These are phyloP conservation scores for Gorsachius magnificus DNA, from an alignment of 2,797 vertebrate species.

Conservation along the genomic window DNA sequence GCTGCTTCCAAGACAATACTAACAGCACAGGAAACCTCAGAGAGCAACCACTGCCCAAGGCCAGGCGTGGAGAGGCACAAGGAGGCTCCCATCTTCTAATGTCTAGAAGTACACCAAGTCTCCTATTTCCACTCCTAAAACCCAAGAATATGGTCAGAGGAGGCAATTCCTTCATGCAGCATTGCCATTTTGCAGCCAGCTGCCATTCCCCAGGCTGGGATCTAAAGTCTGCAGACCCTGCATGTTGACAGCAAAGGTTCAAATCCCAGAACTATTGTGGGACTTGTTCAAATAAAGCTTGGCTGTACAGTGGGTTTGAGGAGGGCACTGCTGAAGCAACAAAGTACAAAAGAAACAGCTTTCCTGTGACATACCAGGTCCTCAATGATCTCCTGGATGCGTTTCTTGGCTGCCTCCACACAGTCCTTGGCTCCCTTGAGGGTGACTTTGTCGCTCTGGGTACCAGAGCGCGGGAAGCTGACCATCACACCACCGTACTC, in stretches of 20 bases:
- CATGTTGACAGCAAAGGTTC: background rate
- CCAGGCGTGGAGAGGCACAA: background rate
- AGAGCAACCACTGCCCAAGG: background rate
- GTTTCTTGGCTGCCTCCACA: conserved; percentile 96
- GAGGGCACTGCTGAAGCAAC: background rate
- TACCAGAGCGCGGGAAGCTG: conserved; percentile 93
- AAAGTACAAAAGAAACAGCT: background rate
- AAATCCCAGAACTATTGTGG: background rate
- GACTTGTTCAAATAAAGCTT: background rate
- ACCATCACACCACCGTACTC: conserved; percentile 98
- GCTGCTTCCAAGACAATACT: background rate
- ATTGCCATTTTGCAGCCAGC: background rate
- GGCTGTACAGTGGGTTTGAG: background rate
- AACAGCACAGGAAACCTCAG: background rate
- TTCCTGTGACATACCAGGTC: conserved; percentile 84
- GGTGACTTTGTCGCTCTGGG: conserved; percentile 92
- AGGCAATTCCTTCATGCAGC: background rate
- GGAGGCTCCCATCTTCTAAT: background rate
- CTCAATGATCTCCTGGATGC: conserved; percentile 94
- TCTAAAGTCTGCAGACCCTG: background rate
- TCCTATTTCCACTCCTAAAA: background rate
- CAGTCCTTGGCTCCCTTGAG: conserved; percentile 98
- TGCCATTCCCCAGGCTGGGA: background rate
- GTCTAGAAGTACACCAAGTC: background rate
- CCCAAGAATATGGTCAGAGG: background rate